Base-by-base conservation (phyloP, 1,140 invertebrate genomes). In the Agraylea sexmaculata region DNA sequence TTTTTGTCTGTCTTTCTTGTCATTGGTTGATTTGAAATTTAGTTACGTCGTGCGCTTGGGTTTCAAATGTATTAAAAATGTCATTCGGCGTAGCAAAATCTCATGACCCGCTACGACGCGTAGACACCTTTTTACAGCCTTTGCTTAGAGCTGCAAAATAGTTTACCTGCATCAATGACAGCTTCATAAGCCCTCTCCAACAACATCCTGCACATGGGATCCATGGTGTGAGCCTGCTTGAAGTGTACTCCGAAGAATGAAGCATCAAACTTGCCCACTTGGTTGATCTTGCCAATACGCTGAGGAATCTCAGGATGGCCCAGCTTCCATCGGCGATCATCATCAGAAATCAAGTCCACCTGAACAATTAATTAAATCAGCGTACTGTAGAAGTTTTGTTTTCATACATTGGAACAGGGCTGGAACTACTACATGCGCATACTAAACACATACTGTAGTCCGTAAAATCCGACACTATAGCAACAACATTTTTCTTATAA, bases 161-260 rank as follows among this genome's bases (percentile, higher is more conserved):
- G 50, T 51, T 59, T 47, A 66, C 89, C 89, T 42, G 89, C 81
- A 71, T 95, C 90, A 40, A 90, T 64, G n/a, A 93, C 74, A 1
- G 87, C 83, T 64, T 93, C 89, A 51, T 86, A 83, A 0, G 84
- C 67, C 32, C 81, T 77, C 60, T 95, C 90, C 17, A 94, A 56
- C 11, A 93, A 58, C 40, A 90, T 73, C 40, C 89, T 69, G 48
- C 83, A 74, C 77, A 90, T 87, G 0, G 88, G 88, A 52, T 94
- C 90, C 83, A 91, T 85, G 7, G 71, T 73, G 43, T 89, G 73
- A 0, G 86, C 86, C 57, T 91, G 85, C 45, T 85, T 83, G 50
- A 73, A 78, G 50, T 85, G 80, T 1, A 89, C 76, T 0, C 73
- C 83, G 59, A 91, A 90, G 59, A 86, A 89, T 0, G 76, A 64